These are phyloP conservation scores for Pyrochroa serraticornis DNA, from an alignment of 2,888 invertebrate genomes.

Conservation along the genomic window DNA sequence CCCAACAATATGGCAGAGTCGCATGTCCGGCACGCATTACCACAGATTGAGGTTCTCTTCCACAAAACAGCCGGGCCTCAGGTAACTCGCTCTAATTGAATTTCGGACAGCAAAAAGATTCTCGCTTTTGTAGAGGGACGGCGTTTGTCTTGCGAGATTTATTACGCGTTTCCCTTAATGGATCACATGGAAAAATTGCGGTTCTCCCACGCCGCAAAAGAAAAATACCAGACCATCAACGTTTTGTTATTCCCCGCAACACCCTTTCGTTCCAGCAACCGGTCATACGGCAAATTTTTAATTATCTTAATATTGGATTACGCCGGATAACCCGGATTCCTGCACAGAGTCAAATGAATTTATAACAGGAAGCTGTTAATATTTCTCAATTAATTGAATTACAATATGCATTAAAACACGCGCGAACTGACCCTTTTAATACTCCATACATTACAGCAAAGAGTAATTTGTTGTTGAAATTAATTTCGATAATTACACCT, in stretches of 20 bases:
- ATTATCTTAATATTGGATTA: constrained; percentile 6
- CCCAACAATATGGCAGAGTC: constrained; percentile 35
- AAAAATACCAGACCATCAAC: constrained; percentile 1
- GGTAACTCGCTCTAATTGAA: constrained; percentile 29
- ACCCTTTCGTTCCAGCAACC: constrained; percentile 2
- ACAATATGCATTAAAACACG: constrained; percentile 50
- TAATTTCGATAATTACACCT: constrained; percentile 44
- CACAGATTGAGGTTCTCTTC: constrained; percentile 31
- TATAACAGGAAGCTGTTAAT: constrained; percentile 47
- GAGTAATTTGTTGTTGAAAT: constrained; percentile 50
- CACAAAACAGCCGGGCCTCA: constrained; percentile 7
- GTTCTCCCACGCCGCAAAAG: not conserved
- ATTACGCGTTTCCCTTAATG: constrained; percentile 10
- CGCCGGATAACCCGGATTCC: not conserved
- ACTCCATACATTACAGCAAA: constrained; percentile 48
- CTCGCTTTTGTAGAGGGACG: constrained; percentile 17
- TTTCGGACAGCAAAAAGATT: constrained; percentile 28
- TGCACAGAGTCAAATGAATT: constrained; percentile 40
- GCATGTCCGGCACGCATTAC: constrained; percentile 42
- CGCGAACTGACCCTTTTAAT: constrained; percentile 50
- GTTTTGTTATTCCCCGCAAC: not conserved
- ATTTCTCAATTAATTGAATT: constrained; percentile 53
- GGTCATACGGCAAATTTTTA: not conserved
- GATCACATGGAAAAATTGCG: constrained; percentile 1
- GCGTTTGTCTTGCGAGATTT: constrained; percentile 10